Evolutionary conservation across 2,797 vertebrate genomes (phyloP).

Genomic region (Gorsachius magnificus): DNA sequence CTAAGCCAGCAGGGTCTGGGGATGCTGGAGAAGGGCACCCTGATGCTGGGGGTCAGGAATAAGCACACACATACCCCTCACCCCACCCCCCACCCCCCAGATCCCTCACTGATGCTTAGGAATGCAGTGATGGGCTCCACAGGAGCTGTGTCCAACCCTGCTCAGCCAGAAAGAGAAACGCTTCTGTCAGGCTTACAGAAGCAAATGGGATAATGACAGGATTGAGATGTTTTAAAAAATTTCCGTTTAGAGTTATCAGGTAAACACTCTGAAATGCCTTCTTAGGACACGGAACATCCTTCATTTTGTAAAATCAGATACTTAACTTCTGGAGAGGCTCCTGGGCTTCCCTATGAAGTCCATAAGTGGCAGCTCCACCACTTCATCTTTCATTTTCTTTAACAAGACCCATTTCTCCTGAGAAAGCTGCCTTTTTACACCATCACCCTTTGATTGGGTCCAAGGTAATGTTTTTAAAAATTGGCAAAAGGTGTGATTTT

Average conservation of each 20-base stretch:
- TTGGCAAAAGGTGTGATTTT: background rate
- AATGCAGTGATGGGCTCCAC: background rate
- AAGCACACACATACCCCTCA: background rate
- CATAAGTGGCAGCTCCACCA: conserved; percentile 1
- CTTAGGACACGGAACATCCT: background rate
- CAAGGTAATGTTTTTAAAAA: background rate
- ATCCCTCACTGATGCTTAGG: background rate
- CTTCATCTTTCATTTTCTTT: background rate
- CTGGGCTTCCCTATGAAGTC: conserved; percentile 13
- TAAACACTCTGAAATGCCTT: background rate
- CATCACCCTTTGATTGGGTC: background rate
- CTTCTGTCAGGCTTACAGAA: background rate
- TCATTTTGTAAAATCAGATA: conserved; percentile 22
- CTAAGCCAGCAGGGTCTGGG: background rate
- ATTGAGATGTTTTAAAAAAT: conserved; percentile 1
- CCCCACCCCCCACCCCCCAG: background rate
- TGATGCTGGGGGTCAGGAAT: background rate
- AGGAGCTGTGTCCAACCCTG: background rate
- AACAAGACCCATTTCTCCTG: background rate
- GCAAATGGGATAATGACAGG: background rate
- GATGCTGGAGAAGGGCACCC: background rate
- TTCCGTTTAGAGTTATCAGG: background rate
- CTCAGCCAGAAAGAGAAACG: background rate
- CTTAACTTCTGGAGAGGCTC: conserved; percentile 49
- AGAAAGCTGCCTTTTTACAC: background rate